These are phyloP conservation scores for Acomys russatus DNA, from an alignment of 2,797 vertebrate species.

Conservation along the genomic window DNA sequence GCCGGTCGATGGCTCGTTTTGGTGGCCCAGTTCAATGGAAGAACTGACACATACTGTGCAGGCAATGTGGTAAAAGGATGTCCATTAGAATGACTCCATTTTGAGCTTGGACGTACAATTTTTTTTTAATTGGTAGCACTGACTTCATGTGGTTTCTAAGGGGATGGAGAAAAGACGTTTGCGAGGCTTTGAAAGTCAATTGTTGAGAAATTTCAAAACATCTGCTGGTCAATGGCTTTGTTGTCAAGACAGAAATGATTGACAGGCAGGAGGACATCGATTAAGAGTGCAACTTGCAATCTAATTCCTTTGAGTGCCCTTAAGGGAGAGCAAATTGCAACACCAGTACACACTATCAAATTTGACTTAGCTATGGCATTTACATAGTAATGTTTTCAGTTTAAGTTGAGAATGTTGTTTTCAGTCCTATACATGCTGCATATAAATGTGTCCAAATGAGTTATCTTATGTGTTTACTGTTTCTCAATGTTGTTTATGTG, in stretches of 20 bases:
- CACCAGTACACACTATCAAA: slow-evolving; percentile 71
- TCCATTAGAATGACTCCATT: slow-evolving; percentile 33
- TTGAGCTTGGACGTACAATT: slow-evolving; percentile 69
- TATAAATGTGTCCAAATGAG: slow-evolving; percentile 82
- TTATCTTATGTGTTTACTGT: slow-evolving; percentile 79
- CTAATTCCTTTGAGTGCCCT: slow-evolving; percentile 67
- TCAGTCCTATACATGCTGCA: slow-evolving; percentile 67
- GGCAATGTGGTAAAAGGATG: neutral
- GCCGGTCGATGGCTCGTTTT: slow-evolving; percentile 44
- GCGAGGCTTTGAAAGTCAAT: slow-evolving; percentile 72
- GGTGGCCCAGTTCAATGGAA: neutral
- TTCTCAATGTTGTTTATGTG: slow-evolving; percentile 72
- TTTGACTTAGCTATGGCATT: slow-evolving; percentile 73
- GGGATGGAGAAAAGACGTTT: slow-evolving; percentile 54
- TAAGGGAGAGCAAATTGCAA: slow-evolving; percentile 76
- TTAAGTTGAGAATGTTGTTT: slow-evolving; percentile 80
- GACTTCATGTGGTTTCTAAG: slow-evolving; percentile 55
- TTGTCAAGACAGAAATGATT: slow-evolving; percentile 76
- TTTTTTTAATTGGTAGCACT: slow-evolving; percentile 33
- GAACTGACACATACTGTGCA: neutral
- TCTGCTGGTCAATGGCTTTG: slow-evolving; percentile 77
- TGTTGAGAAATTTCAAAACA: slow-evolving; percentile 76
- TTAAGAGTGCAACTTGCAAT: slow-evolving; percentile 17
- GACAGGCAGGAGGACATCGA: slow-evolving; percentile 55
- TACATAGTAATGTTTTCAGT: slow-evolving; percentile 79